Base-by-base conservation (phyloP, 1,140 invertebrate species). In the Cydia strobilella region DNA sequence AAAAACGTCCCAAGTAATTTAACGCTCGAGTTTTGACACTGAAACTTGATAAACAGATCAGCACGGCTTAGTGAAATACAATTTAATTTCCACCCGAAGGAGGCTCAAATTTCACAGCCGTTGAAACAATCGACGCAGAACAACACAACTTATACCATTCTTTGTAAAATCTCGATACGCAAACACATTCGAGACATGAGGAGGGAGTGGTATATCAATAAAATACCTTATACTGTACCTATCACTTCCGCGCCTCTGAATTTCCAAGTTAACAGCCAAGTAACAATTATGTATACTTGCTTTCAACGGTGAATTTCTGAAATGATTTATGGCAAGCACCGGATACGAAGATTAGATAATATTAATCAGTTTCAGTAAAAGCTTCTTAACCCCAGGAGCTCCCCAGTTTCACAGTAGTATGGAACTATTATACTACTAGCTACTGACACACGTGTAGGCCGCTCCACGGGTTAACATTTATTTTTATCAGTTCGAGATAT, bases 221-320 rank as follows among this genome's bases (percentile, higher is more conserved):
- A 85, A 84, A 79, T 31, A 82, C 80, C 78, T 76, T 81, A 81
- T 82, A 80, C 82, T 74, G 23, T 42, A 77, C 74, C 75, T 74
- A 66, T 59, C 76, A 74, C 77, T 77, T 78, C 79, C 76, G 80
- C 72, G 73, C 74, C 74, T 35, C 65, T 3, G 35, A 69, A 3
- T 69, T 69, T 69, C 65, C 18, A 31, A 39, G 27, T 35, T 25
- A 15, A 15, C 65, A 18, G 9, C 35, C 15, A 18, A 69, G 31
- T 69, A 69, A 69, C 42, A 69, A 59, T 18, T 39, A 39, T 45
- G 2, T 13, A 7, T 23, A 23, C 54, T 59, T 12, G 54, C 6
- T 69, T 69, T 35, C 35, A 69, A 9, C 15, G 65, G 65, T 69
- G 31, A 69, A 69, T 69, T 69, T 20, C 65, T 69, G 65, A 69